Base-by-base conservation (phyloP, 2,888 invertebrate species). In the Polyploca ridens region DNA sequence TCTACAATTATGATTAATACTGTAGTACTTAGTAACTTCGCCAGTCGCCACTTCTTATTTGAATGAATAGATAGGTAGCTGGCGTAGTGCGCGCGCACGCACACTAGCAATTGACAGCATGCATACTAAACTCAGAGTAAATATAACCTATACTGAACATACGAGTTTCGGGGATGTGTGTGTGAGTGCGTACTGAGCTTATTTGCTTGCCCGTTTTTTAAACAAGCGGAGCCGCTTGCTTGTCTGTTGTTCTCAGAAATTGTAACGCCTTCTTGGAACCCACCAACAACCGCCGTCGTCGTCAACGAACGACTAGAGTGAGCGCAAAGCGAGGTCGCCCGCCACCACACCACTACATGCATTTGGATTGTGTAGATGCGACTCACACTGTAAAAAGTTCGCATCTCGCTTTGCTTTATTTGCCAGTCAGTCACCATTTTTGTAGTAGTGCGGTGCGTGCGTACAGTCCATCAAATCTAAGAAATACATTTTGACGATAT, bases 231-330 rank as follows among this genome's bases (percentile, higher is more conserved):
- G 86, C 87, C 86, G 88, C 84, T 91, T 85, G 88, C 88, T 90
- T 92, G 93, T 92, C 92, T 89, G 88, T 86, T 85, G 82, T 94
- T 94, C 92, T 93, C 84, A 87, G 93, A 94, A 94, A 91, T 89
- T 91, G 90, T 93, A 92, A 93, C 91, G 93, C 93, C 93, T 94
- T 94, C 94, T 93, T 84, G 84, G 94, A 93, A 94, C 88, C 87
- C 85, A 90, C 87, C 84, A 87, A 89, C 84, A 87, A 90, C 87
- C 87, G 85, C 87, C 41, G 41, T 83, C 88, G 88, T 88, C 87
- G 88, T 88, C 87, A 88, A 87, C 88, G 84, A 86, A 81, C 82
- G 82, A 83, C 84, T 85, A 83, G 82, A 88, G 87, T 90, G 89
- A 90, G 87, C 89, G 88, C 88, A 87, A 83, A 87, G 87, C 93